These are phyloP conservation scores for Urosaurus nigricauda DNA, from an alignment of 2,797 vertebrate species.

Conservation along the genomic window DNA sequence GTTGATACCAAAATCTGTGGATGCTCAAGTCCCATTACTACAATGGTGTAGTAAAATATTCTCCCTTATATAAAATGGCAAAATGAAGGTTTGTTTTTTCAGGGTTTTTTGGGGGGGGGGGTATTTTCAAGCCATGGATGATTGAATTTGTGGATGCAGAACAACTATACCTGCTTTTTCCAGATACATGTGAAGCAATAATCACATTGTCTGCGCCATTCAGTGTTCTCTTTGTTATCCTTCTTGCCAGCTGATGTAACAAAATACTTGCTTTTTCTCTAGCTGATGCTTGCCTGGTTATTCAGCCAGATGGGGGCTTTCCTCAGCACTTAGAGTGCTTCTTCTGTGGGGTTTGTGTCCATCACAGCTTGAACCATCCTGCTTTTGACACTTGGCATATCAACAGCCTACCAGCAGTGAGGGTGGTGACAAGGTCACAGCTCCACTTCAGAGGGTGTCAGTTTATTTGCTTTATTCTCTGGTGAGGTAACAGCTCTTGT, in stretches of 20 bases:
- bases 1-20: too few species aligned
- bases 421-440: conserved; percentile 34
- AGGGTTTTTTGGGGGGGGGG: too few species aligned
- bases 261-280: background rate
- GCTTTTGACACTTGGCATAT: conserved; percentile 13
- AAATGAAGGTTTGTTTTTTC: too few species aligned
- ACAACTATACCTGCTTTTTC: background rate
- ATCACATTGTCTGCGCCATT: background rate
- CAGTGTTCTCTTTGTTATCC: background rate
- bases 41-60: too few species aligned
- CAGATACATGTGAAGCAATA: background rate
- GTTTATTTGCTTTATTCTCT: conserved; percentile 27
- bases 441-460: conserved; percentile 20
- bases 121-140: too few species aligned
- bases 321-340: background rate
- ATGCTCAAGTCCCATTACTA: too few species aligned
- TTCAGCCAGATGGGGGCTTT: conserved; percentile 16
- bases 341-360: background rate
- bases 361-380: conserved; percentile 18
- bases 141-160: too few species aligned
- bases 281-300: background rate
- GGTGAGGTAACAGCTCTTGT: conserved; percentile 24
- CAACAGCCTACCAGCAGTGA: background rate
- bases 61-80: too few species aligned
- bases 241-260: background rate